Base-by-base conservation (phyloP, 2,797 vertebrate genomes). In the Galagoides demidoff region DNA sequence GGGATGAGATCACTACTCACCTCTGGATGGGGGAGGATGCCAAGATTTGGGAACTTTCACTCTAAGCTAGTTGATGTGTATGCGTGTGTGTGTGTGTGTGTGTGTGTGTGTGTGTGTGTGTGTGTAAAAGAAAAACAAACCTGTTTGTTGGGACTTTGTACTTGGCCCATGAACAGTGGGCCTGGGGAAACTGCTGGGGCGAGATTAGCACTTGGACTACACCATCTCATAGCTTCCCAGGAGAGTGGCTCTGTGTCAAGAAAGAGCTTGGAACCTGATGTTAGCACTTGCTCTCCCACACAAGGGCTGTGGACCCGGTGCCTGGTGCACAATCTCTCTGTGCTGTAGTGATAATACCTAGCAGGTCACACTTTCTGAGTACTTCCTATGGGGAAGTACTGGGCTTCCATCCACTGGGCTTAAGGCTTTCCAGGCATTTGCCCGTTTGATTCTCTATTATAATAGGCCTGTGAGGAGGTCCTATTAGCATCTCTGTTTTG, bases 1-100 rank as follows among this genome's bases (percentile, higher is more conserved):
- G 29, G 55, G 78, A 88, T 97, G 97, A 98, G 95, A 34, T 97
- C 97, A 97, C 95, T 17, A 0, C 89, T 96, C 92, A 97, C 95
- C 94, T 94, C 97, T 76, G 89, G 22, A 49, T 61, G 59, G 90
- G 78, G 77, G 95, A 95, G 77, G 95, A 12, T 34, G 92, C 96
- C 86, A 86, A 81, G 84, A 29, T 96, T 97, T 89, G 91, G 93
- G 77, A 95, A 95, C 95, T 97, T 97, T 95, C 94, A 70, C 90
- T 94, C 71, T 25, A 83, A 94, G 90, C 85, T 61, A 68, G 86
- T 95, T 94, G 94, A 88, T 61, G 39, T 43, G 39, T 43, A 43
- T 76, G 59, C 11, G 59, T 76, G 73, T 84, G 14, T 86, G 87
- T 61, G 37, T 45, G 29, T 37, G 68, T 52, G 37, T 73, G 19